phyloP scores from a whole-genome alignment of 2,113 vertebrate genomes.

The Equus przewalskii region DNA sequence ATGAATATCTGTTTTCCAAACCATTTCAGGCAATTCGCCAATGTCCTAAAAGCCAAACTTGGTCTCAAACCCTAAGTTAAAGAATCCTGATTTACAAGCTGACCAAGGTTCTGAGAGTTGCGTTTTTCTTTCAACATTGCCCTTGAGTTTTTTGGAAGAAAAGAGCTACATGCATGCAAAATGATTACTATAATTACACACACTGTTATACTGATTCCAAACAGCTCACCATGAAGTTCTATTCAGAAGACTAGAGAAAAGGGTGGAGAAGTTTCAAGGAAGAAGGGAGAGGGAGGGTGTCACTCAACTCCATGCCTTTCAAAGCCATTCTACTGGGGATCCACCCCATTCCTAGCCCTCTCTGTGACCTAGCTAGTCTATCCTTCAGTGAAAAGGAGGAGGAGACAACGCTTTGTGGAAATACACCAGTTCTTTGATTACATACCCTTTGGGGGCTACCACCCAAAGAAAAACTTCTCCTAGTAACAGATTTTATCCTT shows the following conservation, averaged over 20 bases:
- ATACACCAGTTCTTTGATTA: neutral
- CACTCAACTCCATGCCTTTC: neutral
- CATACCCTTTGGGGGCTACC: neutral
- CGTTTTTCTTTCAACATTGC: constrained; percentile 43
- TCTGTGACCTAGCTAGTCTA: neutral
- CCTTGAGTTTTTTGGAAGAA: constrained; percentile 34
- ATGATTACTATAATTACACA: constrained; percentile 75
- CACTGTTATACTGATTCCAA: neutral
- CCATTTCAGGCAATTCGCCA: neutral
- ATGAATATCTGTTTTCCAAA: neutral
- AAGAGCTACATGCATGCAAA: constrained; percentile 61
- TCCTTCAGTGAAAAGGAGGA: constrained; percentile 22
- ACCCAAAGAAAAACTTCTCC: constrained; percentile 50
- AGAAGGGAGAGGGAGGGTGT: neutral
- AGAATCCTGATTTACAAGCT: constrained; percentile 44
- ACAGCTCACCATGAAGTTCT: constrained; percentile 46
- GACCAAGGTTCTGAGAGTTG: neutral
- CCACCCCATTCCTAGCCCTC: neutral
- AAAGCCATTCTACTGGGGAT: neutral
- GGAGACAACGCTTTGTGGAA: constrained; percentile 38
- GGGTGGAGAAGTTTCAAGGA: neutral
- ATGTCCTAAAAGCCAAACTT: neutral
- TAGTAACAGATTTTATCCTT: constrained; percentile 1
- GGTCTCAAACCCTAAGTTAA: neutral
- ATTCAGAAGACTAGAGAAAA: constrained; percentile 53